A percentile compares a stretch with the other conserved stretches of the same genome.
phyloP scores from a whole-genome alignment of 2,797 vertebrate genomes.

The Bovichtus variegatus region DNA sequence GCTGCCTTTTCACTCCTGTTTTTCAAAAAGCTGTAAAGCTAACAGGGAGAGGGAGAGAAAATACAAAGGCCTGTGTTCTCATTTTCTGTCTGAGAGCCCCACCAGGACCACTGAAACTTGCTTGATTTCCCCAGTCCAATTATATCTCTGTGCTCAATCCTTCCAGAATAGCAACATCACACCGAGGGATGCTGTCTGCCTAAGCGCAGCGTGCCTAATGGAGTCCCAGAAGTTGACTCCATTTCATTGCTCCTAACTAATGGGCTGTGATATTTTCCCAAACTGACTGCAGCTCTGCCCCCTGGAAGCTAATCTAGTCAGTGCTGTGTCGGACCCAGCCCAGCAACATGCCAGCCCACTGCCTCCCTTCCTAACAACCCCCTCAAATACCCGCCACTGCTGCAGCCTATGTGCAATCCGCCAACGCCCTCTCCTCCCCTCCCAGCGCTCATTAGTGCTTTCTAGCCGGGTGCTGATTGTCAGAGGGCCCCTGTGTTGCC shows the following conservation, averaged over 20 bases:
- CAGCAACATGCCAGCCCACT: conserved; percentile 70
- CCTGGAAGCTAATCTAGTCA: conserved; percentile 87
- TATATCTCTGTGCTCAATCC: conserved; percentile 92
- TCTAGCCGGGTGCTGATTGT: conserved; percentile 81
- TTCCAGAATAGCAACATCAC: conserved; percentile 88
- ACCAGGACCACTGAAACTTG: conserved; percentile 91
- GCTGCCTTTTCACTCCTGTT: conserved; percentile 68
- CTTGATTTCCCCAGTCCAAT: conserved; percentile 98
- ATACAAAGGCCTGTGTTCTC: conserved; percentile 84
- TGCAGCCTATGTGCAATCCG: conserved; percentile 64
- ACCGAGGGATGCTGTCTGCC: conserved; percentile 90
- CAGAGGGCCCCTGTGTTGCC: conserved; percentile 76
- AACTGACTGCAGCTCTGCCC: conserved; percentile 88
- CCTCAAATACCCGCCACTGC: conserved; percentile 67
- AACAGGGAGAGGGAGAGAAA: conserved; percentile 74
- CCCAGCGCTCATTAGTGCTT: conserved; percentile 81
- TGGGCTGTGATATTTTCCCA: conserved; percentile 94
- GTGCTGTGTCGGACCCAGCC: conserved; percentile 70
- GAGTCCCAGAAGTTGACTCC: conserved; percentile 95
- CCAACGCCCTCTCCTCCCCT: conserved; percentile 62
- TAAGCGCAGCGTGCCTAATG: conserved; percentile 93
- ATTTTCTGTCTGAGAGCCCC: conserved; percentile 87
- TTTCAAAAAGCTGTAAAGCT: conserved; percentile 81
- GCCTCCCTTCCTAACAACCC: conserved; percentile 50
- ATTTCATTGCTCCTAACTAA: conserved; percentile 95